These are phyloP conservation scores for Micrasema minimum DNA, from an alignment of 1,140 invertebrate genomes.

Conservation along the genomic window DNA sequence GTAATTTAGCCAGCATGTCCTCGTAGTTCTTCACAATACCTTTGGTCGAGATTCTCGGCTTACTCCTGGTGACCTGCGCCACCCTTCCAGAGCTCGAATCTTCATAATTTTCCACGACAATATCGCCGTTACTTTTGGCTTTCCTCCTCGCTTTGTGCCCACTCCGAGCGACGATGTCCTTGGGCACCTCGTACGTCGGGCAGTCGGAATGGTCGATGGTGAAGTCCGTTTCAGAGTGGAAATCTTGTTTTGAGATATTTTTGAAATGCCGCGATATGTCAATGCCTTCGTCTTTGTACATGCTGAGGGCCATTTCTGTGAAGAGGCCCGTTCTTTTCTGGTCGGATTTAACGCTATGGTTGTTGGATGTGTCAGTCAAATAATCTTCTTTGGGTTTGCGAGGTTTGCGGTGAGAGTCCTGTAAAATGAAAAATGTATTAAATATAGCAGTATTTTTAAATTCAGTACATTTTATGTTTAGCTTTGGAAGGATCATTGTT, in stretches of 20 bases:
- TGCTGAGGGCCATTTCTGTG: slow-evolving; percentile 45
- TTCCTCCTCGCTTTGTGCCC: slow-evolving; percentile 10
- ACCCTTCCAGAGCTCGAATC: slow-evolving; percentile 29
- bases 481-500: too few species aligned
- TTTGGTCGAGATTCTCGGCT: slow-evolving; percentile 27
- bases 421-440: slow-evolving; percentile 10
- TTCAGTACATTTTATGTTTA: not conserved
- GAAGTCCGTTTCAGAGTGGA: slow-evolving; percentile 42
- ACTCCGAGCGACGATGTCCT: slow-evolving; percentile 36
- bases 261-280: slow-evolving; percentile 50
- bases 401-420: slow-evolving; percentile 13
- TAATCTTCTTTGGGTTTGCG: slow-evolving; percentile 23
- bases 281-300: slow-evolving; percentile 45
- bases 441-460: not conserved
- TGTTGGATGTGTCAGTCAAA: not conserved
- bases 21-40: slow-evolving; percentile 47
- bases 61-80: not conserved
- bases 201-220: slow-evolving; percentile 42
- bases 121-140: not conserved
- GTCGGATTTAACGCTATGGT: not conserved
- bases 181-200: slow-evolving; percentile 49
- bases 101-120: slow-evolving; percentile 25
- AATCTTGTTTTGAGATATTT: slow-evolving; percentile 39
- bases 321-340: slow-evolving; percentile 43
- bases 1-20: slow-evolving; percentile 43